Base-by-base conservation (phyloP, 2,113 vertebrate genomes). In the Burhinus oedicnemus region DNA sequence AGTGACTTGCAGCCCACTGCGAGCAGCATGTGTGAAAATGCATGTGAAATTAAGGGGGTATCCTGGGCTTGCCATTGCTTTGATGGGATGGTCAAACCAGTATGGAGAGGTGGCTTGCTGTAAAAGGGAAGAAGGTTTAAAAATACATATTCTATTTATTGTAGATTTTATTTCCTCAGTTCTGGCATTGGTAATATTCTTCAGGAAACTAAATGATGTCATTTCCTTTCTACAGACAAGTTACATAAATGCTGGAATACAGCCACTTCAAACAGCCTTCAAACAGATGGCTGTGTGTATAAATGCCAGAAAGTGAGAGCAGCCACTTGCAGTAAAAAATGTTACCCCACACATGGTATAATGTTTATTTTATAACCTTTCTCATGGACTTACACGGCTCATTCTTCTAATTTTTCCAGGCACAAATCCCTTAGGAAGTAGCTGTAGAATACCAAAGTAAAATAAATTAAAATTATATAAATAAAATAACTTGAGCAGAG, bases 271-370 rank as follows among this genome's bases (percentile, higher is more conserved):
- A 98, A 98, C 97, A 98, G 94, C 62, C 68, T 96, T 97, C 97
- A 97, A 98, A 98, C 98, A 98, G 98, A 98, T 98, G 98, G 95
- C 94, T 16, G 1, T 98, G 96, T 97, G 94, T 98, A 36, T 96
- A 97, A 98, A 97, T 90, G 97, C 97, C 97, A 98, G 96, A 98
- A 98, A 98, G 97, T 98, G 94, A 98, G 96, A 98, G 94, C 97
- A 98, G 93, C 88, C 97, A 97, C 97, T 98, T 96, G 96, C 97
- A 97, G 92, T 94, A 95, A 97, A 97, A 97, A 96, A 94, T 78
- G 83, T 93, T 95, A 97, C 97, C 98, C 95, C 97, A 97, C 98
- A 98, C 97, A 97, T 97, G 96, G 95, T 97, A 97, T 95, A 96
- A 97, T 98, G 79, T 98, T 98, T 98, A 97, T 97, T 98, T 98